Conservation (phyloP, 2,797 vertebrate species). For the Liasis olivaceus region DNA sequence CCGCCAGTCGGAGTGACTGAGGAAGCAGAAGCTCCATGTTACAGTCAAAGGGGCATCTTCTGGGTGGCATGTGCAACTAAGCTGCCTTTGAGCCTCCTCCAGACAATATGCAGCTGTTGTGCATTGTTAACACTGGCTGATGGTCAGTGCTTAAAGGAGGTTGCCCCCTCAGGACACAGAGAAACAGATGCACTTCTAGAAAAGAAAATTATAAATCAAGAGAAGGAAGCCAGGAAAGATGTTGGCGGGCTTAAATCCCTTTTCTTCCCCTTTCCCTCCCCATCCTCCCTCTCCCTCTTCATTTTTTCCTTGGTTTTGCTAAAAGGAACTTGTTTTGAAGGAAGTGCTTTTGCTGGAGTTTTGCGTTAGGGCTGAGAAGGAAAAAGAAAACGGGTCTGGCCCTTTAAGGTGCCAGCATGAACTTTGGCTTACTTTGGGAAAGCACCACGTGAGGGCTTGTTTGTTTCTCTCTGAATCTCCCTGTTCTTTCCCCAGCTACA, state of each 20-base stretch:
- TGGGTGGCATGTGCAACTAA: too few relatives aligned
- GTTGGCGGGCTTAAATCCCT: background rate
- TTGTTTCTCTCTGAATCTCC: background rate
- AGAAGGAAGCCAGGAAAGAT: background rate
- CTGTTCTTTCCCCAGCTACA: background rate
- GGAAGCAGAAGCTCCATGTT: too few relatives aligned
- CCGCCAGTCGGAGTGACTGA: background rate
- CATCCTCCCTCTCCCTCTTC: background rate
- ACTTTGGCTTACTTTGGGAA: conserved; percentile 6
- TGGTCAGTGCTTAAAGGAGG: background rate
- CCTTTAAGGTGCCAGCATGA: conserved; percentile 7
- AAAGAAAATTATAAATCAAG: background rate
- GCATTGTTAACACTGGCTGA: background rate
- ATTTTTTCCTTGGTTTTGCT: background rate
- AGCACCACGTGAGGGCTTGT: conserved; percentile 41
- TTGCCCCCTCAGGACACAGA: background rate
- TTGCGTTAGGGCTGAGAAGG: too few relatives aligned
- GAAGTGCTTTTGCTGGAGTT: background rate
- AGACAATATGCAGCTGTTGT: background rate
- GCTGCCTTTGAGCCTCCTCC: background rate
- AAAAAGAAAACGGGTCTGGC: background rate
- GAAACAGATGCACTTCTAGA: background rate
- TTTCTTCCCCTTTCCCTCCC: background rate
- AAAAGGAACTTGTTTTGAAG: background rate
- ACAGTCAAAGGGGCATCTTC: too few relatives aligned